These are phyloP conservation scores for Thera britannica DNA, from an alignment of 2,888 invertebrate genomes.

Conservation along the genomic window DNA sequence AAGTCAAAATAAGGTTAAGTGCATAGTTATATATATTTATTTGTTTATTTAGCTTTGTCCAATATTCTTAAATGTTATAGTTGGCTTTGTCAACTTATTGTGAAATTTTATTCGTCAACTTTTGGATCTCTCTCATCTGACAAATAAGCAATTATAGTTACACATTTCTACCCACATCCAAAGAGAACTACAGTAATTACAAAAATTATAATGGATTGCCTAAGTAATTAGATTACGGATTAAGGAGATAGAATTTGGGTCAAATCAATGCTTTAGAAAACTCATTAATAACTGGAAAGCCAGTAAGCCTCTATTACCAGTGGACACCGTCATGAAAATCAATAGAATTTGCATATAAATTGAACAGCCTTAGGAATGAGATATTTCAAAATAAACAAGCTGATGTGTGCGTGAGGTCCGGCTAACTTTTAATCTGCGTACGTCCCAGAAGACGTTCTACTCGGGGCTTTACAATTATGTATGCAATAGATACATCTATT, in stretches of 20 bases:
- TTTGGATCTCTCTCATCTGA: no score
- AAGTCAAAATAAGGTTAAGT: no score
- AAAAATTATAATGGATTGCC: not conserved
- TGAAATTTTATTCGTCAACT: no score
- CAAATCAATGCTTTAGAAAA: slow-evolving; percentile 24
- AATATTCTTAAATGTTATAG: no score
- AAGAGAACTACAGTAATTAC: no score
- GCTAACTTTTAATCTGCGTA: not conserved
- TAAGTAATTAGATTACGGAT: not conserved
- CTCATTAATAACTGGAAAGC: slow-evolving; percentile 16
- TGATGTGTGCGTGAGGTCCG: not conserved
- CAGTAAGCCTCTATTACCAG: slow-evolving; percentile 23
- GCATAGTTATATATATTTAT: no score
- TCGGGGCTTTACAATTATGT: not conserved
- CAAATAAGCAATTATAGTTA: no score
- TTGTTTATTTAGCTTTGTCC: no score
- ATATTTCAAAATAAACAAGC: slow-evolving; percentile 21
- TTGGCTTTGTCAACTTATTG: no score
- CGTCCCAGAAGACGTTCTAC: not conserved
- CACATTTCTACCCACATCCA: no score
- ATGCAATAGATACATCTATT: no score
- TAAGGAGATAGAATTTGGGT: slow-evolving; percentile 6
- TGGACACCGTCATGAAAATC: slow-evolving; percentile 22
- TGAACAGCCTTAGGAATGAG: slow-evolving; percentile 8
- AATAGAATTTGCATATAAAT: slow-evolving; percentile 26